Evolutionary conservation across 2,888 invertebrate genomes (phyloP), one percentile per base, ranked within the genome.

Genomic region (Pycnomerus fuliginosus): DNA sequence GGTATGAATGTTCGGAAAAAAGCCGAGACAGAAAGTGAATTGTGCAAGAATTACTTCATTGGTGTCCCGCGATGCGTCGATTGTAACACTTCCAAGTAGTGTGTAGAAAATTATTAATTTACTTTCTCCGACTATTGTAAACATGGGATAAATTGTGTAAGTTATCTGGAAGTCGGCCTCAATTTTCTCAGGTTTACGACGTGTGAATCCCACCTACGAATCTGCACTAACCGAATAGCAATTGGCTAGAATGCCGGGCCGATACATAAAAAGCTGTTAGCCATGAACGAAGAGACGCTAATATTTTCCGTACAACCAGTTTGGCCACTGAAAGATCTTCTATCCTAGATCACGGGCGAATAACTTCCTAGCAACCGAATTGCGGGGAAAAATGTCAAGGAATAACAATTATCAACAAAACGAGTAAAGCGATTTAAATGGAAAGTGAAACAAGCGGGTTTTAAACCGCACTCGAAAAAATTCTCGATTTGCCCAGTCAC

Each of bases 31-130:
- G 60, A 61, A 61, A 61, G 58, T 61, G 24, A 39, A 60, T 67
- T 67, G 63, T 58, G 61, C 64, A 65, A 65, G 52, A 52, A 54
- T 67, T 67, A 67, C 64, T 64, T 63, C 65, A 67, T 62, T 59
- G 51, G 52, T 55, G 58, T 56, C 58, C 53, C 47, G 56, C 47
- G 58, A 62, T 64, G 63, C 54, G 62, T 60, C 56, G 53, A 61
- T 58, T 61, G 59, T 58, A 62, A 60, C 58, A 60, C 64, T 60
- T 62, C 49, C 48, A 28, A 11, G 20, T 54, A 49, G 44, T 60
- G 58, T 54, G 54, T 53, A 54, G 51, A 58, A 60, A 60, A 58
- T 58, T 53, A 54, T 55, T 53, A 55, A 49, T 50, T 50, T 52
- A 60, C 60, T 60, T 60, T 60, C 57, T 53, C 57, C 25, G 17